phyloP scores from a whole-genome alignment of 2,797 vertebrate genomes.

The Brotula barbata region DNA sequence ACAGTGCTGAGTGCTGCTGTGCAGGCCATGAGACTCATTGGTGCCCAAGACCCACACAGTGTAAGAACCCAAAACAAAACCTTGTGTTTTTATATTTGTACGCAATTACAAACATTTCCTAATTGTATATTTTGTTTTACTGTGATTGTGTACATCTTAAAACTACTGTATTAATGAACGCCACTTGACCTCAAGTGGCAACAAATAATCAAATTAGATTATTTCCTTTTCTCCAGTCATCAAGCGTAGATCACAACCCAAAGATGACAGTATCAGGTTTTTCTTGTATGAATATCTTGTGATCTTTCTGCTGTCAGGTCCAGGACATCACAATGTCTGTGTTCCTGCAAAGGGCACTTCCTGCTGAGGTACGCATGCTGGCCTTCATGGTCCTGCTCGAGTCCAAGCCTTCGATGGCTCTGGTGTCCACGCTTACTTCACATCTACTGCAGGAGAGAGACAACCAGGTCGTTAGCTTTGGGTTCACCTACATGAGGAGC shows the following conservation, averaged over 20 bases:
- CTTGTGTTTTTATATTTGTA: too few species aligned
- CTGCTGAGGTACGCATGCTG: constrained; percentile 78
- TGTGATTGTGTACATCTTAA: too few species aligned
- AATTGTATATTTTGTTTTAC: too few species aligned
- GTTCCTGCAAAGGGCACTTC: constrained; percentile 74
- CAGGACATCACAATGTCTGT: constrained; percentile 81
- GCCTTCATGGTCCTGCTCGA: constrained; percentile 83
- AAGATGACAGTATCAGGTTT: too few species aligned
- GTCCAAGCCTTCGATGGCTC: constrained; percentile 79
- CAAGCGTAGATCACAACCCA: too few species aligned
- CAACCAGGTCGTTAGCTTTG: constrained; percentile 82
- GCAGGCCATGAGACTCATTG: constrained; percentile 83
- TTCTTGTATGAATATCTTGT: too few species aligned
- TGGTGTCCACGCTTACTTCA: constrained; percentile 78
- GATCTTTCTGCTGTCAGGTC: constrained; percentile 72
- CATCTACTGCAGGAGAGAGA: constrained; percentile 79
- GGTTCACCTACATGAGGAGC: constrained; percentile 80
- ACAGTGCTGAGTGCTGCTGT: constrained; percentile 80
- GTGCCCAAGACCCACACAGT: constrained; percentile 77
- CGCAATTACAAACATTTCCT: too few species aligned
- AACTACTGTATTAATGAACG: too few species aligned
- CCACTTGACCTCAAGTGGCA: not conserved
- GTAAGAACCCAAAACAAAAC: too few species aligned
- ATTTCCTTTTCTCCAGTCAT: too few species aligned
- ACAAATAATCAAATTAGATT: too few species aligned